Conservation (phyloP, 2,888 invertebrate species). For the Entomobrya multifasciata region DNA sequence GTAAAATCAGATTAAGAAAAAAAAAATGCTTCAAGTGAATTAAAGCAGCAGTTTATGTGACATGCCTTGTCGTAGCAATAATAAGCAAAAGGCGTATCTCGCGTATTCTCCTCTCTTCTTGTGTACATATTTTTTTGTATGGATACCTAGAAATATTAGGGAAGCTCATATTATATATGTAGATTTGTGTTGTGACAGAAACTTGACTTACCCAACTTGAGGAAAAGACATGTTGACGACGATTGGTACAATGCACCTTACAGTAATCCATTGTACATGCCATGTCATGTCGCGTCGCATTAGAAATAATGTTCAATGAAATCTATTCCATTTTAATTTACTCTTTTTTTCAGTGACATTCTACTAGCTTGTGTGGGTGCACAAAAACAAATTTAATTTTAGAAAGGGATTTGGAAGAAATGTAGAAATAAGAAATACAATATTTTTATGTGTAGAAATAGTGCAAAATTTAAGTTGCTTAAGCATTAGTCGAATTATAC, state of each 20-base stretch:
- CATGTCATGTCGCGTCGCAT: neutral
- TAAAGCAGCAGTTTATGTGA: slow-evolving; percentile 12
- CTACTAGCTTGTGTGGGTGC: slow-evolving; percentile 9
- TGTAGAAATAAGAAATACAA: no score
- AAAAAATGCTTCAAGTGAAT: slow-evolving; percentile 8
- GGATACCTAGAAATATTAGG: no score
- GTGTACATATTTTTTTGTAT: no score
- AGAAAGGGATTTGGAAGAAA: no score
- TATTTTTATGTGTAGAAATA: no score
- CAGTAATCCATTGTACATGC: slow-evolving; percentile 3
- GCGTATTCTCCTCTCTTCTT: neutral
- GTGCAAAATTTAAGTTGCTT: slow-evolving; percentile 7
- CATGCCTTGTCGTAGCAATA: neutral
- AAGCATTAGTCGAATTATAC: no score
- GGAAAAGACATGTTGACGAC: slow-evolving; percentile 1
- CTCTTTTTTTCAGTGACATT: slow-evolving; percentile 19
- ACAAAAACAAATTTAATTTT: no score
- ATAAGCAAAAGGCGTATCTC: neutral
- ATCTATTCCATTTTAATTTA: slow-evolving; percentile 32
- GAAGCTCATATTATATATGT: neutral
- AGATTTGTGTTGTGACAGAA: slow-evolving; percentile 31
- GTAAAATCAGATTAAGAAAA: slow-evolving; percentile 47
- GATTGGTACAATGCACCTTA: neutral
- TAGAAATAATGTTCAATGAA: neutral
- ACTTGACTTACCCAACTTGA: slow-evolving; percentile 14